These are phyloP conservation scores for Xenopus laevis DNA, from an alignment of 2,113 vertebrate species.

Conservation along the genomic window DNA sequence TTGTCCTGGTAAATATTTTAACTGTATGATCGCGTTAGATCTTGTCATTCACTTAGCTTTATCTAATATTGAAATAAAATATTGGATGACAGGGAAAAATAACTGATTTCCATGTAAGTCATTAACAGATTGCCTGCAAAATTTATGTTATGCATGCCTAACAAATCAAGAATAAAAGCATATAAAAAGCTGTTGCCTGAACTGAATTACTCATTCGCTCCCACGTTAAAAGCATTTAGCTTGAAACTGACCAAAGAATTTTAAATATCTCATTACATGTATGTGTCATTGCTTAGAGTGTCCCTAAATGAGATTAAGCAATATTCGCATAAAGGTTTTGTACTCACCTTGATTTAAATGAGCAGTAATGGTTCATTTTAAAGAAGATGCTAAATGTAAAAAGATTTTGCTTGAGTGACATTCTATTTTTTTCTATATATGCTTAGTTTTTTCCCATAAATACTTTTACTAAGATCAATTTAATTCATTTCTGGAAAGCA, in stretches of 20 bases:
- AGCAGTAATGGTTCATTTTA: conserved; percentile 64
- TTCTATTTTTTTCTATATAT: no score
- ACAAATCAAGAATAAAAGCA: conserved; percentile 75
- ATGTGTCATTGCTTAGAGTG: conserved; percentile 68
- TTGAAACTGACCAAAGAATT: conserved; percentile 66
- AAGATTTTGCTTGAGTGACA: conserved; percentile 55
- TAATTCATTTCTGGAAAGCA: no score
- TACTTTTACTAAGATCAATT: no score
- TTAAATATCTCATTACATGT: conserved; percentile 66
- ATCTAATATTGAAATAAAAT: conserved; percentile 1
- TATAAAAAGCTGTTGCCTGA: conserved; percentile 51
- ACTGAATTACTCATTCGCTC: conserved; percentile 60
- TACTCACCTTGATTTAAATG: conserved; percentile 60
- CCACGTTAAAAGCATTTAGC: conserved; percentile 62
- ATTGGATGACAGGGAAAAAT: conserved; percentile 41
- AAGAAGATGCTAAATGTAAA: conserved; percentile 54
- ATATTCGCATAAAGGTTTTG: conserved; percentile 56
- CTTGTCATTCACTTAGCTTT: background rate
- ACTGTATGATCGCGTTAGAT: background rate
- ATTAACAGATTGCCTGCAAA: conserved; percentile 68
- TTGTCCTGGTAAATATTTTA: background rate
- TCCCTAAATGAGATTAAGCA: conserved; percentile 71
- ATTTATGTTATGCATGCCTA: conserved; percentile 66
- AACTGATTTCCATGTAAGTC: conserved; percentile 62
- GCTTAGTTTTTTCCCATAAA: no score